Conservation (phyloP, 2,113 vertebrate species). For the Emydocephalus ijimae region DNA sequence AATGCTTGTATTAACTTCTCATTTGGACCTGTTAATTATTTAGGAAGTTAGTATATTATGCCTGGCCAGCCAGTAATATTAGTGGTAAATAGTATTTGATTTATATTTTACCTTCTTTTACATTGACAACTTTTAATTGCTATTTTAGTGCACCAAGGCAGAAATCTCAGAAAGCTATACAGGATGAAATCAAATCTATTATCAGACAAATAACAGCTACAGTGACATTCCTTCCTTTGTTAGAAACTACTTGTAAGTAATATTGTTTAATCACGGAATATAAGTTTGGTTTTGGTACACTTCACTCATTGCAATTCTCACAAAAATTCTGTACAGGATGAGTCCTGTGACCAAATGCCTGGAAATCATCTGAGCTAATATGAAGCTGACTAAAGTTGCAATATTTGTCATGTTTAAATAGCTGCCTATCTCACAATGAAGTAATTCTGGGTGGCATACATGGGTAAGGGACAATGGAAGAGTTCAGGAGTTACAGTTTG, state of each 20-base stretch:
- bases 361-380: neutral
- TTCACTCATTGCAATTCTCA: neutral
- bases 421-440: neutral
- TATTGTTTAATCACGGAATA: neutral
- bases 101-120: neutral
- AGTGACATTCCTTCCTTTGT: constrained; percentile 89
- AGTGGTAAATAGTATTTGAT: neutral
- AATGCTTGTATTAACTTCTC: neutral
- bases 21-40: neutral
- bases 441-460: neutral
- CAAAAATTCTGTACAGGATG: neutral
- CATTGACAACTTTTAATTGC: constrained; percentile 18
- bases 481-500: neutral
- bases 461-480: neutral
- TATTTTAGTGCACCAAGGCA: constrained; percentile 80
- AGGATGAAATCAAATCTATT: constrained; percentile 94
- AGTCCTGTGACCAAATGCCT: neutral
- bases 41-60: neutral
- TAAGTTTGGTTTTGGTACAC: neutral
- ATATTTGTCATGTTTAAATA: neutral
- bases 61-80: neutral
- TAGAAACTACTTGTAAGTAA: constrained; percentile 90
- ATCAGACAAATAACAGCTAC: constrained; percentile 95
- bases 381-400: neutral
- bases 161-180: constrained; percentile 91